phyloP scores from a whole-genome alignment of 1,140 invertebrate species.

The Drosophila tsacasi region DNA sequence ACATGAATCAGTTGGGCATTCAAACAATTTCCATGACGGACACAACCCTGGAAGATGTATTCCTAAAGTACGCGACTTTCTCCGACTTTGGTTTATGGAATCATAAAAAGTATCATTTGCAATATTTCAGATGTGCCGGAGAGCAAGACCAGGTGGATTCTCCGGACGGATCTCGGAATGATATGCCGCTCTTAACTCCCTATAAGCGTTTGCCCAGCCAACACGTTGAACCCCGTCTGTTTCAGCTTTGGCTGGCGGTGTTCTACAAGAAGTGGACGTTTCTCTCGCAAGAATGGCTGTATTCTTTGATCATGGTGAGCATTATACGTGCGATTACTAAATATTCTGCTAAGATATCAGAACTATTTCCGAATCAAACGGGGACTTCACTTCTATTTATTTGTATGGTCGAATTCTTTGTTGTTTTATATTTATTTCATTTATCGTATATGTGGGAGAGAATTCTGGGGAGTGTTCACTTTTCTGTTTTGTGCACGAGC shows the following conservation, averaged over 20 bases:
- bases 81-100: background rate
- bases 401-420: no score
- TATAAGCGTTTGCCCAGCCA: constrained; percentile 46
- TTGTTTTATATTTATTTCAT: no score
- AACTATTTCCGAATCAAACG: no score
- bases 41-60: constrained; percentile 95
- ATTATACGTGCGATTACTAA: background rate
- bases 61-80: constrained; percentile 88
- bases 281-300: constrained; percentile 62
- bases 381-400: no score
- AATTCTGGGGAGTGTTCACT: no score
- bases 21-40: constrained; percentile 91
- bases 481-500: no score
- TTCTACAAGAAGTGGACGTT: constrained; percentile 82
- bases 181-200: constrained; percentile 37
- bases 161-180: constrained; percentile 38
- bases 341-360: no score
- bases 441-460: no score
- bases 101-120: background rate
- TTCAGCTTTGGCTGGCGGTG: constrained; percentile 65
- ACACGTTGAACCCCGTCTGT: constrained; percentile 11
- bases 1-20: constrained; percentile 88
- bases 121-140: constrained; percentile 61
- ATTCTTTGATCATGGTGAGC: constrained; percentile 69
- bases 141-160: constrained; percentile 74